Evolutionary conservation across 2,113 vertebrate species (phyloP).

Genomic region (Pedetes capensis): DNA sequence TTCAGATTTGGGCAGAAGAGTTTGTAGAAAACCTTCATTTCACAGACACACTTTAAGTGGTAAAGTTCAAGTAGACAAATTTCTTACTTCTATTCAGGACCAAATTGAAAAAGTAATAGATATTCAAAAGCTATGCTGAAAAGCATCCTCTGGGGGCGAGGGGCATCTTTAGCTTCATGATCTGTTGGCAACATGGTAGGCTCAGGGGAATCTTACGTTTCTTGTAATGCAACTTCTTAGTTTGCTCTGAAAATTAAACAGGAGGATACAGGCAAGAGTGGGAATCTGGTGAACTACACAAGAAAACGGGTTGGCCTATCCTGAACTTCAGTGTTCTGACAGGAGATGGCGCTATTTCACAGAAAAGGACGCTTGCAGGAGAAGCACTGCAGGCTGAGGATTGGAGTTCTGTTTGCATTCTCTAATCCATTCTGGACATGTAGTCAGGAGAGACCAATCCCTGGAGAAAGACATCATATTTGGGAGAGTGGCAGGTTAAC

Average conservation of each 20-base stretch:
- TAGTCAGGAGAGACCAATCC: no score
- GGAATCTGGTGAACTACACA: not conserved
- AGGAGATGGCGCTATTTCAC: slow-evolving; percentile 63
- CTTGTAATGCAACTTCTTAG: not conserved
- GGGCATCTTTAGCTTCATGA: not conserved
- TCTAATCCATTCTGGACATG: no score
- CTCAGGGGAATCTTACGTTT: not conserved
- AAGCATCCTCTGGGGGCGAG: not conserved
- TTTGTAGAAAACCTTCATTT: not conserved
- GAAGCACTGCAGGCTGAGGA: not conserved
- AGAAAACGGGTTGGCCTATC: not conserved
- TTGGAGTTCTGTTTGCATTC: not conserved
- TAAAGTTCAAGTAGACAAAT: not conserved
- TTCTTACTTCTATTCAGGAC: not conserved
- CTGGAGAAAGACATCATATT: no score
- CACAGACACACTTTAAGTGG: not conserved
- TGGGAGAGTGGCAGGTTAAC: no score
- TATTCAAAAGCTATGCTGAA: not conserved
- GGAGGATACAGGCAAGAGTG: not conserved
- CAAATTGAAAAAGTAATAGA: not conserved
- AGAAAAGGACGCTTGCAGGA: not conserved
- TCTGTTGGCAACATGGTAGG: not conserved
- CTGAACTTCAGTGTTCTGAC: not conserved
- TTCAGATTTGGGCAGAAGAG: not conserved
- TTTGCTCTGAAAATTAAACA: not conserved